Conservation (phyloP, 2,797 vertebrate genomes). For the Rousettus madagascariensis region DNA sequence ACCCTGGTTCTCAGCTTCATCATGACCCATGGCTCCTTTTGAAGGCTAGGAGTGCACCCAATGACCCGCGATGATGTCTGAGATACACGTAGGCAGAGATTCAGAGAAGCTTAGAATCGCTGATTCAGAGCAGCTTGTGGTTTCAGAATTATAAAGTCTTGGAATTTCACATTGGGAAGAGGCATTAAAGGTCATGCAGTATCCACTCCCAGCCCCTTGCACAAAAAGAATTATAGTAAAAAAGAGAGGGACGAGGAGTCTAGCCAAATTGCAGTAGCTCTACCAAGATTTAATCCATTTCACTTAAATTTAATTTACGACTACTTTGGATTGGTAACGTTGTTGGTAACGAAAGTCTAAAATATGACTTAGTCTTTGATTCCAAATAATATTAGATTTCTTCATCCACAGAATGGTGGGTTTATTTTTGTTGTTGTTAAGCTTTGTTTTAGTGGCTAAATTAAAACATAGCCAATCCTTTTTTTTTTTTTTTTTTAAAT, state of each 20-base stretch:
- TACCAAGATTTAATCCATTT: slow-evolving; percentile 77
- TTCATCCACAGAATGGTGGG: slow-evolving; percentile 15
- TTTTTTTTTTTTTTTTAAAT: background rate
- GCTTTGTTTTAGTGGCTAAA: slow-evolving; percentile 76
- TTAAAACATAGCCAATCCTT: slow-evolving; percentile 65
- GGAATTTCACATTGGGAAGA: background rate
- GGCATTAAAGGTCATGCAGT: background rate
- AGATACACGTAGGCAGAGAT: background rate
- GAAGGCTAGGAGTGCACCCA: background rate
- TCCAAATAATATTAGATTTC: slow-evolving; percentile 76
- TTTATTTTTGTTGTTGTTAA: slow-evolving; percentile 58
- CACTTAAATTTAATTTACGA: slow-evolving; percentile 79
- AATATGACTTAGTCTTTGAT: slow-evolving; percentile 80
- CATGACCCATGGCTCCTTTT: background rate
- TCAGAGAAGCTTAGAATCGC: background rate
- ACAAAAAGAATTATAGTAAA: slow-evolving; percentile 69
- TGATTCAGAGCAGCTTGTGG: background rate
- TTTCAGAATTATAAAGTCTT: slow-evolving; percentile 17
- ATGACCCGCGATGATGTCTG: background rate
- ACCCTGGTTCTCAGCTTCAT: background rate
- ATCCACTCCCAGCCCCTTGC: background rate
- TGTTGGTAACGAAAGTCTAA: slow-evolving; percentile 77
- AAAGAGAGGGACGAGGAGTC: slow-evolving; percentile 38
- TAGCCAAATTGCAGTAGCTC: slow-evolving; percentile 64
- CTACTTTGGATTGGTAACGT: slow-evolving; percentile 75